Evolutionary conservation across 1,140 invertebrate species (phyloP).

Genomic region (Drosophila lacertosa): DNA sequence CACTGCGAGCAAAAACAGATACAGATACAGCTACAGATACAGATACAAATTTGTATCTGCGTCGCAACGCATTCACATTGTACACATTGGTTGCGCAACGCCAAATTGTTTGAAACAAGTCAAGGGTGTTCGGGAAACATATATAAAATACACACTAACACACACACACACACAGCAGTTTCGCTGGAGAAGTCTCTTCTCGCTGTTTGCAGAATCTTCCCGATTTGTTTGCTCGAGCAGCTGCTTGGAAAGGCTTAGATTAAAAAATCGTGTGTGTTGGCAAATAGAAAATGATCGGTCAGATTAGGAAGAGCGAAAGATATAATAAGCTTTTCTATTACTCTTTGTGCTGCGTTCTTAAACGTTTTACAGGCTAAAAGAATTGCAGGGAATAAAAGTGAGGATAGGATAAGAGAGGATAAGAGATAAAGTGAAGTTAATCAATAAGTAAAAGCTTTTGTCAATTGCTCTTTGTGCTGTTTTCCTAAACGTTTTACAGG

Average conservation of each 20-base stretch:
- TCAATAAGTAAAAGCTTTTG: too few species aligned
- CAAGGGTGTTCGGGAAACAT: conserved; percentile 20
- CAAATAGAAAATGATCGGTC: neutral
- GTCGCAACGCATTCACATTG: conserved; percentile 16
- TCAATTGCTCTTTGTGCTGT: neutral
- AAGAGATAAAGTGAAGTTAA: too few species aligned
- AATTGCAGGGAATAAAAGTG: too few species aligned
- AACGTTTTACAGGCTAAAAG: neutral
- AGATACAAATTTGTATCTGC: conserved; percentile 32
- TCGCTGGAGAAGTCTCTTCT: too few species aligned
- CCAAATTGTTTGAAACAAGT: conserved; percentile 25
- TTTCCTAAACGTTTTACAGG: neutral
- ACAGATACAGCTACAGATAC: conserved; percentile 1
- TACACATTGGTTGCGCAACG: conserved; percentile 56
- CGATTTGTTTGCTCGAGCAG: neutral
- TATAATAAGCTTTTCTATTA: neutral
- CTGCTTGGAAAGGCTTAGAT: neutral
- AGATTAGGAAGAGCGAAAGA: too few species aligned
- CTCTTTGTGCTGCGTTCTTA: neutral
- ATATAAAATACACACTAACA: neutral
- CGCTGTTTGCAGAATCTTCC: too few species aligned
- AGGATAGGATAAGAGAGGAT: too few species aligned
- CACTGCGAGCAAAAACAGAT: neutral
- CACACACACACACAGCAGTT: neutral
- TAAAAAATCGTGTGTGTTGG: neutral